Evolutionary conservation across 2,113 vertebrate genomes (phyloP).

Genomic region (Gambusia holbrooki): DNA sequence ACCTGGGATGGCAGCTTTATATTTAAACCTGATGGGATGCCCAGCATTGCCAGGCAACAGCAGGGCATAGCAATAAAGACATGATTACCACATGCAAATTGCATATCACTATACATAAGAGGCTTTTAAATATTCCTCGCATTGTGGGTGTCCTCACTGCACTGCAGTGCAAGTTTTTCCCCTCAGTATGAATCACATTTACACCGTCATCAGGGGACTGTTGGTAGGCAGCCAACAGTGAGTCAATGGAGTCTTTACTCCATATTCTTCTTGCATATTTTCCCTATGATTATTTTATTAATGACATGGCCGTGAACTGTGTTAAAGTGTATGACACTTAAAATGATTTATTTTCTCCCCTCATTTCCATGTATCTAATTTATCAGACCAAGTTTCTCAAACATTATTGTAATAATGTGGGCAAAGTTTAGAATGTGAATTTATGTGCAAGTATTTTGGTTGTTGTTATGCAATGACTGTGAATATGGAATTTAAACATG

Average conservation of each 20-base stretch:
- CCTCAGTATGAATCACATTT: neutral
- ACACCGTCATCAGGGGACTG: conserved; percentile 24
- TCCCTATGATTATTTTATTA: neutral
- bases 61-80: conserved; percentile 10
- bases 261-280: neutral
- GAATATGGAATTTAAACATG: neutral
- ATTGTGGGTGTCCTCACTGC: conserved; percentile 25
- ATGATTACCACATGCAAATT: conserved; percentile 5
- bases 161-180: conserved; percentile 14
- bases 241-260: neutral
- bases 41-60: conserved; percentile 45
- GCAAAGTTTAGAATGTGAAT: neutral
- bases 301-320: neutral
- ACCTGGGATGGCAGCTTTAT: conserved; percentile 56
- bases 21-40: conserved; percentile 61
- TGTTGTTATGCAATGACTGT: neutral
- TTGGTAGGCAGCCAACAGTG: neutral
- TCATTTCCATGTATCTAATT: neutral
- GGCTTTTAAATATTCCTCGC: neutral
- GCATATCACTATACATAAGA: neutral
- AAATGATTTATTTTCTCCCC: conserved; percentile 2
- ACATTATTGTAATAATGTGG: neutral
- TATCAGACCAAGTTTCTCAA: neutral
- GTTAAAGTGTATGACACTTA: neutral
- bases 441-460: neutral